Base-by-base conservation (phyloP, 2,888 invertebrate species). In the Invenusta paracnida region DNA sequence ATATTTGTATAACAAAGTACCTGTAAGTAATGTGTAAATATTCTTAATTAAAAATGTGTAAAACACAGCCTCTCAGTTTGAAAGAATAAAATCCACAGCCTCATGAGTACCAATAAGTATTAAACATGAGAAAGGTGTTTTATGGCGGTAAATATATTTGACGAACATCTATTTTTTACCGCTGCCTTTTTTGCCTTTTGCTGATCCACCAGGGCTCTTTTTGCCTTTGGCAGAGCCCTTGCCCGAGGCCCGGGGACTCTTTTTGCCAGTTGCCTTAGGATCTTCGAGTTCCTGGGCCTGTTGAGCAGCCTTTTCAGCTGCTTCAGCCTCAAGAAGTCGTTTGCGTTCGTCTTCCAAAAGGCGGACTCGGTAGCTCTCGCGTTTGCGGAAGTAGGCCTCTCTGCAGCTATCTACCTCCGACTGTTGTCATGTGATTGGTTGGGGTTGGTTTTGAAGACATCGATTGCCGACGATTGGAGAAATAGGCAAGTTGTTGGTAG, bases 371-470 rank as follows among this genome's bases (percentile, higher is more conserved):
- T 82, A 82, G 30, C 27, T 29, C 29, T 82, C 83, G 5, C 83
- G 83, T 23, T 29, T n/a, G 23, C 83, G 83, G 83, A 82, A 82
- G 67, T 82, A 82, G 67, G 83, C 67, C 30, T 82, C 30, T 29
- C 83, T 29, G n/a, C 29, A 31, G 27, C 27, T 29, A 29, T 82
- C 83, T 5, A 79, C 29, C 5, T 23, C 11, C 5, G 25, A 5
- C 79, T 79, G n/a, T 48, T 48, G 48, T 48, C 5, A 11, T 5
- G 17, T 5, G 5, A 17, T 48, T 5, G 5, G 48, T 48, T 48
- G 48, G 5, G 5, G 48, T 5, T 48, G 48, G 48, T 48, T 48
- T 5, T 48, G 17, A 5, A 17, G 5, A 48, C 48, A 17, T 17
- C 48, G 48, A n/a, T n/a, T n/a, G n/a, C n/a, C n/a, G n/a, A n/a